Base-by-base conservation (phyloP, 2,113 vertebrate species). In the Halcyon malimbica region DNA sequence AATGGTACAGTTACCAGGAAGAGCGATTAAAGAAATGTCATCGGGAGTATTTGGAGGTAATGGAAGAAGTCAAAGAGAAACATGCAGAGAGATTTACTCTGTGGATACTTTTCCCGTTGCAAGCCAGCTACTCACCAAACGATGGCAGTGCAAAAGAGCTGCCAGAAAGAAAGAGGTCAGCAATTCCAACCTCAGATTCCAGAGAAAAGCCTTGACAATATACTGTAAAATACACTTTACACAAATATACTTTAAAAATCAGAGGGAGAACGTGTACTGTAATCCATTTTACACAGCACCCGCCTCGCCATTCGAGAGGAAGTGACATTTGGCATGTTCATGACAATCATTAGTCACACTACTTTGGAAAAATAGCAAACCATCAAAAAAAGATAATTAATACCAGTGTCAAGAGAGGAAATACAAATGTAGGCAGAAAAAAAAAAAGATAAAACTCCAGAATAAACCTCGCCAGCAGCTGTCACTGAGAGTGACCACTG, bases 151-250 rank as follows among this genome's bases (percentile, higher is more conserved):
- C 5, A 53, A 46, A 44, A 28, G 44, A 64, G 15, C 57, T 33
- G 14, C 37, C 57, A 54, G 44, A 24, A 70, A 37, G 75, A 48
- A 35, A 63, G 37, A 51, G 75, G 50, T 62, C 28, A 8, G 54
- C 23, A 20, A 63, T 44, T 33, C 48, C 50, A 79, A 18, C 31
- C 56, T 28, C 41, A 44, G 41, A n/a, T 5, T 42, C 13, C 60
- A 69, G 60, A 84, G 54, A 62, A 80, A 28, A 65, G 28, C 23
- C 35, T 31, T 65, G 11, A 13, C 41, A 33, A 14, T 9, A 4
- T 0, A 9, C 20, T 53, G 69, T 4, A 33, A 35, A 64, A 29
- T 9, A 13, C 0, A 2, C 10, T 16, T 8, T 5, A 37, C 4
- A 64, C 21, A 59, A 71, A 64, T 5, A 6, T 0, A 9, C 24